These are phyloP conservation scores for Chymomyza costata DNA, from an alignment of 1,140 invertebrate genomes.

Conservation along the genomic window DNA sequence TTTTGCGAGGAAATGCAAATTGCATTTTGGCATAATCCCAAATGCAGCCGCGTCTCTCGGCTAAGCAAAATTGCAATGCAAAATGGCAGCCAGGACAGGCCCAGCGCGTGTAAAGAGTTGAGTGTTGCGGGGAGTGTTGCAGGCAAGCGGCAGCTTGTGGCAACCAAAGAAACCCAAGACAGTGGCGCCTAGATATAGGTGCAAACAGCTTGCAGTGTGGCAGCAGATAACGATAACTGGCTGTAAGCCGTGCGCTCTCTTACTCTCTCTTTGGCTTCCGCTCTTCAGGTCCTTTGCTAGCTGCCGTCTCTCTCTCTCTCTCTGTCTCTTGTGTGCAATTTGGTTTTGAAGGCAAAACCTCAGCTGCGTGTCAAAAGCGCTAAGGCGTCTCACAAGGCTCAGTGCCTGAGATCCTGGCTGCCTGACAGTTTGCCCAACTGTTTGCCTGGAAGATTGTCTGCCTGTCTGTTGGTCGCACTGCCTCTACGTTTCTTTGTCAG, in stretches of 20 bases:
- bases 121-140: no score
- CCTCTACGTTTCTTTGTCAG: neutral
- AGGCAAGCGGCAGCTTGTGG: no score
- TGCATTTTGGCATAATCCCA: constrained; percentile 72
- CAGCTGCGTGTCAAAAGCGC: constrained; percentile 49
- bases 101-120: no score
- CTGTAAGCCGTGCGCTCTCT: no score
- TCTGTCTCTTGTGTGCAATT: constrained; percentile 10
- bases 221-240: constrained; percentile 15
- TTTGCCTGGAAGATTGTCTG: neutral
- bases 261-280: no score
- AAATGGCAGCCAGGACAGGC: constrained; percentile 28
- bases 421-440: neutral
- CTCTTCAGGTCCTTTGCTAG: no score
- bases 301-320: constrained; percentile 22
- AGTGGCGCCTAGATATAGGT: constrained; percentile 40
- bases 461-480: neutral
- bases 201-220: constrained; percentile 53
- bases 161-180: no score
- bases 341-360: constrained; percentile 21
- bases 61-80: neutral
- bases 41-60: constrained; percentile 31
- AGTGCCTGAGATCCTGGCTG: neutral
- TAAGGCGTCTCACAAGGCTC: constrained; percentile 19
- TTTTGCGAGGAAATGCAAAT: constrained; percentile 74